These are phyloP conservation scores for Andrena dorsata DNA, from an alignment of 2,888 invertebrate species.

Conservation along the genomic window DNA sequence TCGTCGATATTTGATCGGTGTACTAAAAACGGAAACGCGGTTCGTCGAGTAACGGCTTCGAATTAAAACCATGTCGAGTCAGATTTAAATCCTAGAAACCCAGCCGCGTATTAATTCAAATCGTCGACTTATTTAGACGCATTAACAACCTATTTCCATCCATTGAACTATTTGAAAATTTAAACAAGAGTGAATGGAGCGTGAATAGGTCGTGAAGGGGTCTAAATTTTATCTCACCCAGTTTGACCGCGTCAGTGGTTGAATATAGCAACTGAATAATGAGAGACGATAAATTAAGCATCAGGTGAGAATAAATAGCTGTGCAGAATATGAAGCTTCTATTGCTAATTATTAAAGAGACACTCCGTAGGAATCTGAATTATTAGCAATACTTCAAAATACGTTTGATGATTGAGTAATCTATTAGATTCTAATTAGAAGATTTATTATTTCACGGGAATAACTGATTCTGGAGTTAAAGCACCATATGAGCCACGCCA, in stretches of 20 bases:
- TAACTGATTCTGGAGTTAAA: neutral
- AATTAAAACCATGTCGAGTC: neutral
- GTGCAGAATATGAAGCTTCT: no score
- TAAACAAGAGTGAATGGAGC: neutral
- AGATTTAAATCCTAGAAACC: neutral
- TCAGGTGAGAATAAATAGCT: no score
- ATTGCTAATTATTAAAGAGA: no score
- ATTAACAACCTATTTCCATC: neutral
- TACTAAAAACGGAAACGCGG: conserved; percentile 8
- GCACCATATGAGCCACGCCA: neutral
- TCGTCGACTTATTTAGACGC: neutral
- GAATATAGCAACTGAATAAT: neutral
- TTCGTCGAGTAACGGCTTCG: neutral
- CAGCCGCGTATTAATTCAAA: neutral
- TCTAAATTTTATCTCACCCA: neutral
- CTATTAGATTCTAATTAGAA: no score
- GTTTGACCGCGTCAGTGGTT: neutral
- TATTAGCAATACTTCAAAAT: no score
- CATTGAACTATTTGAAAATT: neutral
- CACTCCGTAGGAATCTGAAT: no score
- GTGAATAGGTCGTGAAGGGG: neutral
- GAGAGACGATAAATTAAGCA: no score
- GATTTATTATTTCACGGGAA: no score
- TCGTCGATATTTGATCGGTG: conserved; percentile 16
- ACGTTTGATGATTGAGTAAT: no score